phyloP scores from a whole-genome alignment of 2,113 vertebrate species.

The Mus musculus region GRCm39 chr3:49517501-49518000 shows the following conservation, averaged over 20 bases:
- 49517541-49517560: not conserved
- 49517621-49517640: not conserved
- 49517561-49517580: not conserved
- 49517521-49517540: not conserved
- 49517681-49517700: not conserved
- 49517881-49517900: not conserved
- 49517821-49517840: not conserved
- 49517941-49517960: not conserved
- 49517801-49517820: not conserved
- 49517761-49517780: not conserved
- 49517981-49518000: not conserved
- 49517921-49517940: not conserved
- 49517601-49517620: not conserved
- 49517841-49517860: not conserved
- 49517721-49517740: not conserved
- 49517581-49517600: not conserved
- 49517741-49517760: not conserved
- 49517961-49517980: not conserved
- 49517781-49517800: not conserved
- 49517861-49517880: not conserved
- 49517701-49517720: not conserved
- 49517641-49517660: not conserved
- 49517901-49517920: not conserved
- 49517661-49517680: not conserved
- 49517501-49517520: not conserved